Base-by-base conservation (phyloP, 2,888 invertebrate genomes). In the Portevinia maculata region DNA sequence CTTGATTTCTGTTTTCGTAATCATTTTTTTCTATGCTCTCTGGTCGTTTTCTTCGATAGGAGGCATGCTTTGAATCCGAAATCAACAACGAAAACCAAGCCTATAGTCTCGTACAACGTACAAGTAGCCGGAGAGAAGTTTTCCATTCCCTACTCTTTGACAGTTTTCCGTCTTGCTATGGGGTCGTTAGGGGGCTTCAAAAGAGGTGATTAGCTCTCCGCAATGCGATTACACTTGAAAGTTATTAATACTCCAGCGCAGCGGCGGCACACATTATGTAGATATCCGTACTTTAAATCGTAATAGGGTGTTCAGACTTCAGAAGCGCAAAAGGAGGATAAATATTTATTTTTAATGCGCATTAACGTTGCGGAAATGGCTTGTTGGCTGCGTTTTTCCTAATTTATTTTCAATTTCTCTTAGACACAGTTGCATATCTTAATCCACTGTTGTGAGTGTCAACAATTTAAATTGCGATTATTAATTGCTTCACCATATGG, bases 161-260 rank as follows among this genome's bases (percentile, higher is more conserved):
- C 76, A 81, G 79, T 75, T 69, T 50, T 69, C 50, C 48, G 46
- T 83, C 83, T 83, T 76, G 71, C 83, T 78, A 83, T 83, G 83
- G 83, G 81, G 81, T 81, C 81, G 81, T 81, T 81, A 81, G 71
- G 81, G 83, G 83, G 83, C 65, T 83, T 83, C 83, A 52, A 78
- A 83, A 78, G 83, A 55, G 71, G 83, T 83, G 83, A 83, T 83
- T 83, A 78, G 83, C 83, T 83, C 83, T 83, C 83, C 78, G 76
- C 83, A 83, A 83, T 83, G 83, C 83, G 78, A 83, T 83, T 83
- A 83, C 83, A 83, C 83, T 83, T 78, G 71, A 78, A 83, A 78
- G 78, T 78, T 83, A 83, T 83, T 83, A 83, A 83, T 83, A 83
- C 83, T 76, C 52, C 70, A 81, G 62, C 21, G 60, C 53, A 34